Conservation (phyloP, 2,888 invertebrate species). For the Coremacera marginata region DNA sequence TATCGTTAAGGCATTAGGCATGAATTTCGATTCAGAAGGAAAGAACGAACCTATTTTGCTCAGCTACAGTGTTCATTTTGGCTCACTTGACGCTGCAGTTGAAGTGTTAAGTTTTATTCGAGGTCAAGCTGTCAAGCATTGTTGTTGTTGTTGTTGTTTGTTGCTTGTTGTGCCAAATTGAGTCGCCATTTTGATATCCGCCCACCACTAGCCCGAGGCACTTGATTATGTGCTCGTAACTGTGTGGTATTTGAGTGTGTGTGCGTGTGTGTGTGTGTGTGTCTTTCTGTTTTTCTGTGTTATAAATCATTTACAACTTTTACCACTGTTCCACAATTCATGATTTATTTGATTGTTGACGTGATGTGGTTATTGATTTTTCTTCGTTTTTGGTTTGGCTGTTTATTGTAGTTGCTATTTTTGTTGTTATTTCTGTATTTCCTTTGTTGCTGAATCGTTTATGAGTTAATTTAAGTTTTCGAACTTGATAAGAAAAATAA, state of each 20-base stretch:
- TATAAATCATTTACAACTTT: conserved; percentile 28
- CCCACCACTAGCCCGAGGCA: neutral
- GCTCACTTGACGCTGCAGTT: neutral
- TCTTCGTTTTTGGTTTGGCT: neutral
- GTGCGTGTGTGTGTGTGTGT: neutral
- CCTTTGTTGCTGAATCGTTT: neutral
- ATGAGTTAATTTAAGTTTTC: neutral
- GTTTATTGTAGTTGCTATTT: neutral
- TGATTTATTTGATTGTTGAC: conserved; percentile 36
- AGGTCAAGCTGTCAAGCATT: conserved; percentile 16
- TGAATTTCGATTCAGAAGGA: neutral
- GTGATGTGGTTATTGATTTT: conserved; percentile 30
- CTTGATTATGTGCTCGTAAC: too few relatives aligned
- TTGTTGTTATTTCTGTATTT: neutral
- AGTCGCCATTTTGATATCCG: conserved; percentile 12
- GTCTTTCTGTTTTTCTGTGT: neutral
- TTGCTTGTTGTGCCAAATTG: conserved; percentile 12
- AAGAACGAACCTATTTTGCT: neutral
- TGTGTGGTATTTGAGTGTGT: too few relatives aligned
- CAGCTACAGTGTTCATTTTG: neutral
- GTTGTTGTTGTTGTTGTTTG: conserved; percentile 17
- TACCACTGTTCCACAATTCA: conserved; percentile 2
- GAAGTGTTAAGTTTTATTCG: conserved; percentile 15
- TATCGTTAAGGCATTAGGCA: neutral
- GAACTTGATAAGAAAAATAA: neutral